Evolutionary conservation across 92 coral and sea anemone species (phyloP).

Genomic region (Phenganax subtilis): DNA sequence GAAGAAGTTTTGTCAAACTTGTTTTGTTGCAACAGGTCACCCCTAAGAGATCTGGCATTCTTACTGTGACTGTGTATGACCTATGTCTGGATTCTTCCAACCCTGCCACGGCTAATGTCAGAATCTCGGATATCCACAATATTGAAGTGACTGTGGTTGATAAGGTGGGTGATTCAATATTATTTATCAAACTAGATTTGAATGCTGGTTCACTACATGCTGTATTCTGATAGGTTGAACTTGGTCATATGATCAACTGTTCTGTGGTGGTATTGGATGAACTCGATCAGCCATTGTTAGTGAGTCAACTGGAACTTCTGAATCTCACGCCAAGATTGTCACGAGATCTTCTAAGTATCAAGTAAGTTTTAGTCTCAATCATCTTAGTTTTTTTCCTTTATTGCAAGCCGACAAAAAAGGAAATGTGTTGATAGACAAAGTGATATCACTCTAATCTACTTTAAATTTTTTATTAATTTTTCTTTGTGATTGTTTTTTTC

Average conservation of each 20-base stretch:
- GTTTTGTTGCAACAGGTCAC: conserved; percentile 51
- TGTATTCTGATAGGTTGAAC: conserved; percentile 58
- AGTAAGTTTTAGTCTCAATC: conserved; percentile 46
- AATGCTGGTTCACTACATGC: not conserved
- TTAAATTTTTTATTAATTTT: not conserved
- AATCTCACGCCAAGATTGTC: conserved; percentile 67
- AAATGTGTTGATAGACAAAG: too few relatives aligned
- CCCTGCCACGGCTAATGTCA: conserved; percentile 75
- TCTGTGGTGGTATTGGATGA: conserved; percentile 70
- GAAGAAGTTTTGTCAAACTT: not conserved
- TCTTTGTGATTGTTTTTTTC: not conserved
- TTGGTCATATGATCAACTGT: conserved; percentile 67
- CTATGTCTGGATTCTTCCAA: conserved; percentile 87
- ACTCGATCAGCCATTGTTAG: conserved; percentile 65
- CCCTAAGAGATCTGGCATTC: conserved; percentile 71
- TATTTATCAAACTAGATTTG: not conserved
- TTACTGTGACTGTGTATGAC: conserved; percentile 74
- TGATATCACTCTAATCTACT: not conserved
- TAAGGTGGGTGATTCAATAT: conserved; percentile 56
- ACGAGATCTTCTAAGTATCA: conserved; percentile 70
- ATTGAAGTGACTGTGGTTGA: conserved; percentile 75
- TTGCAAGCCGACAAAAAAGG: too few relatives aligned
- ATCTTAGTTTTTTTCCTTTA: too few relatives aligned
- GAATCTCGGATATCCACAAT: conserved; percentile 80
- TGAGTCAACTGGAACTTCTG: conserved; percentile 62